Percentiles rank a stretch among this genome's conserved stretches.
phyloP scores from a whole-genome alignment of 30 jellyfish, hydroid and myxozoan genomes.

The Hydra vulgaris region DNA sequence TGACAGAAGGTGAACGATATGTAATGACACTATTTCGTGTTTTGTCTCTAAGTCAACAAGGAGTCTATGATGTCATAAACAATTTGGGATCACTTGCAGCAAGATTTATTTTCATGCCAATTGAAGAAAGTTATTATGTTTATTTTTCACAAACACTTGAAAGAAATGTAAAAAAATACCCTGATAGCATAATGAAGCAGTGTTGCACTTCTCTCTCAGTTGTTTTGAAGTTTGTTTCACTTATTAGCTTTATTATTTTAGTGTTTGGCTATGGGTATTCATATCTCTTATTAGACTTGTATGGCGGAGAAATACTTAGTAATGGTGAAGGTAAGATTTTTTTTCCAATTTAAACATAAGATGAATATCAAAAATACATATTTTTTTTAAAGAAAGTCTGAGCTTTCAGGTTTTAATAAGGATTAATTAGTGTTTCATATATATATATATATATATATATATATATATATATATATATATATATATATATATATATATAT shows the following conservation, averaged over 20 bases:
- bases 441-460: too few relatives aligned
- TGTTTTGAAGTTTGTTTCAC: constrained; percentile 76
- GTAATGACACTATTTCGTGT: constrained; percentile 73
- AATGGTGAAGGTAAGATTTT: constrained; percentile 59
- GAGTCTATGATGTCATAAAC: constrained; percentile 79
- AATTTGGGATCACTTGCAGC: constrained; percentile 95
- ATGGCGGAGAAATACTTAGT: constrained; percentile 90
- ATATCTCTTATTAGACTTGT: constrained; percentile 57
- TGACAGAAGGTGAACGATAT: constrained; percentile 91
- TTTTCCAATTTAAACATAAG: neutral
- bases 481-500: too few relatives aligned
- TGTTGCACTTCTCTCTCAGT: constrained; percentile 46
- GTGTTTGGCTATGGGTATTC: constrained; percentile 89
- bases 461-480: too few relatives aligned
- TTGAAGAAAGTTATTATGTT: constrained; percentile 85
- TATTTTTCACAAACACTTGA: constrained; percentile 63
- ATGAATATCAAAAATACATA: neutral
- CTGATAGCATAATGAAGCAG: constrained; percentile 15
- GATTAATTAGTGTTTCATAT: too few relatives aligned
- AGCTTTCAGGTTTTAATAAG: neutral
- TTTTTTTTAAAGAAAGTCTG: neutral
- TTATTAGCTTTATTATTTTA: constrained; percentile 55
- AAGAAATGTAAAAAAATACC: constrained; percentile 39
- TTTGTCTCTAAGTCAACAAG: constrained; percentile 69
- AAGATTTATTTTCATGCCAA: constrained; percentile 82